Base-by-base conservation (phyloP, 2,113 vertebrate genomes). In the Orthonyx spaldingii region DNA sequence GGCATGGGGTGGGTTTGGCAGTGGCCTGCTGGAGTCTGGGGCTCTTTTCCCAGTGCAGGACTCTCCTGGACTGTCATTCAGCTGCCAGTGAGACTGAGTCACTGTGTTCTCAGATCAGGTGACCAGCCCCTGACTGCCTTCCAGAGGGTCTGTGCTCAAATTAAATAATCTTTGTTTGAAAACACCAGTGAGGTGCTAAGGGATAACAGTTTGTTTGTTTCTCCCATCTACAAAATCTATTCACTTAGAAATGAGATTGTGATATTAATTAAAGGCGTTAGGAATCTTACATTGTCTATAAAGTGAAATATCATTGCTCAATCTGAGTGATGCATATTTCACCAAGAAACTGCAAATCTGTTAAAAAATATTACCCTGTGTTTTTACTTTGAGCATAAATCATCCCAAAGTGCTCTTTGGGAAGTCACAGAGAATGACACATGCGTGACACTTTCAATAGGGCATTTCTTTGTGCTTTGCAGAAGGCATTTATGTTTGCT, bases 371-470 rank as follows among this genome's bases (percentile, higher is more conserved):
- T 64, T 72, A 17, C 16, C 35, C 0, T 14, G 3, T 26, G n/a
- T 13, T 80, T 90, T 79, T 50, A 23, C 7, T 95, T 53, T 8
- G 44, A 42, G 22, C 32, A 30, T 59, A 78, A 92, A 84, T 83
- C 47, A 52, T 39, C n/a, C 32, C 6, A 2, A 64, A 76, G 52
- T 1, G 12, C 56, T 81, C n/a, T 70, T 30, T 23, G 32, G 56
- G 52, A 86, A 71, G 30, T 26, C 13, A 37, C 39, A 74, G 60
- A 17, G 56, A 69, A 74, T 6, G 47, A 70, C 35, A 32, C 44
- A 57, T 46, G 56, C 0, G 0, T 52, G 61, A 24, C 20, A 7
- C n/a, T 80, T 84, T 16, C 1, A 0, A 30, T 13, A 35, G 65
- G 61, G 20, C 26, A 30, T 78, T 81, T 86, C 39, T 84, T 86